phyloP scores from a whole-genome alignment of 2,797 vertebrate genomes.

The Rhinogobio ventralis region DNA sequence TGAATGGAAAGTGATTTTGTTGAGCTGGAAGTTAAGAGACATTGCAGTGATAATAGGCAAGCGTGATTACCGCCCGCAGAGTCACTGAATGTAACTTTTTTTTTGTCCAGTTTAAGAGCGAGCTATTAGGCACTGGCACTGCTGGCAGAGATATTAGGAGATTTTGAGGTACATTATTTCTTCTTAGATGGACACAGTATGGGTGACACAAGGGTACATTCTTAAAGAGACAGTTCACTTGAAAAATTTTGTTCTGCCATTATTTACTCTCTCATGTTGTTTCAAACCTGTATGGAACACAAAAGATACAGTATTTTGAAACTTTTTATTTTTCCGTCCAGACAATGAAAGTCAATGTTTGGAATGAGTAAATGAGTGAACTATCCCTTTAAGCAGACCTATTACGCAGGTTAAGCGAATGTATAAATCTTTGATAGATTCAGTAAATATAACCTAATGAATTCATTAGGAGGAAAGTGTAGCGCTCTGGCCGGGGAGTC shows the following conservation, averaged over 20 bases:
- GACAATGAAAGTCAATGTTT: not conserved
- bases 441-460: constrained; percentile 31
- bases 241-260: not conserved
- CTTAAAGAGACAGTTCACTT: not conserved
- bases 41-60: constrained; percentile 72
- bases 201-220: not conserved
- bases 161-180: not conserved
- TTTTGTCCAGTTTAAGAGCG: constrained; percentile 33
- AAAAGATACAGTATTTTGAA: not conserved
- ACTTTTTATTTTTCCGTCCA: too few species aligned
- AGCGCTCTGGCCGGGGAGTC: constrained; percentile 11
- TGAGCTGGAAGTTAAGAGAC: constrained; percentile 73
- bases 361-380: not conserved
- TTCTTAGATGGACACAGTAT: not conserved
- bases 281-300: not conserved
- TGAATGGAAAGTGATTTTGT: constrained; percentile 80
- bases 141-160: constrained; percentile 28
- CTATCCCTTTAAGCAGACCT: not conserved
- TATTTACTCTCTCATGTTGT: not conserved
- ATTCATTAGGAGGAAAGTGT: constrained; percentile 35
- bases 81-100: constrained; percentile 41
- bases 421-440: constrained; percentile 32
- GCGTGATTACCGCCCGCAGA: constrained; percentile 67
- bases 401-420: constrained; percentile 18
- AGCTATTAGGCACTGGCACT: constrained; percentile 34